These are phyloP conservation scores for Diarsia dahlii DNA, from an alignment of 2,888 invertebrate species.

Conservation along the genomic window DNA sequence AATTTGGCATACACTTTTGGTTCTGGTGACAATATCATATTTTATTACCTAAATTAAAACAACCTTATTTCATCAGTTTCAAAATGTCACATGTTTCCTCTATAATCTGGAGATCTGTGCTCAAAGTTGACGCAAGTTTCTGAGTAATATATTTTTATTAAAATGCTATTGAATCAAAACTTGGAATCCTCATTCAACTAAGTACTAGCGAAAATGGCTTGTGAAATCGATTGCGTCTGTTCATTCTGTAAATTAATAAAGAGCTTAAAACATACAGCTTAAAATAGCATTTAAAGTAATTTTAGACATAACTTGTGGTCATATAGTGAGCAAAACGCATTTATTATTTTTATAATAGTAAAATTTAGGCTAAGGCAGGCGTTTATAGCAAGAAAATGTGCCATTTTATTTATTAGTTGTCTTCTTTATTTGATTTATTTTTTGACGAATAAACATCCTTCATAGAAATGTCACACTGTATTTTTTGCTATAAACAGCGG, in stretches of 20 bases:
- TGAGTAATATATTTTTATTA: not conserved
- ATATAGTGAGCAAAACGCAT: not conserved
- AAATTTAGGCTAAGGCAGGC: constrained; percentile 5
- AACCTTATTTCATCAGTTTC: not conserved
- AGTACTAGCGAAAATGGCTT: too few relatives aligned
- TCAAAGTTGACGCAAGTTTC: not conserved
- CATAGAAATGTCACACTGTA: too few relatives aligned
- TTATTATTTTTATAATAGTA: constrained; percentile 25
- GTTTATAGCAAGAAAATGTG: not conserved
- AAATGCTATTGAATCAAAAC: too few relatives aligned
- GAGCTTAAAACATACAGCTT: constrained; percentile 30
- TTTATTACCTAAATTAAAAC: too few relatives aligned
- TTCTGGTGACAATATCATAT: too few relatives aligned
- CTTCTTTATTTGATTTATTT: not conserved
- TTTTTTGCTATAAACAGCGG: too few relatives aligned
- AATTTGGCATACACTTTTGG: too few relatives aligned
- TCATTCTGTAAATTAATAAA: constrained; percentile 29
- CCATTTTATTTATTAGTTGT: not conserved
- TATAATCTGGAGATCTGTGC: not conserved
- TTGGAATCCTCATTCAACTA: too few relatives aligned
- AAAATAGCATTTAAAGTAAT: not conserved
- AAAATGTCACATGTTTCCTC: not conserved
- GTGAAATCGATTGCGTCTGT: not conserved
- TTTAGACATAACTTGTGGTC: constrained; percentile 2
- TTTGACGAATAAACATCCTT: not conserved